A percentile compares a stretch with the other conserved stretches of the same genome.
Conservation (phyloP, 2,113 vertebrate species). For the Cyprinus carpio region DNA sequence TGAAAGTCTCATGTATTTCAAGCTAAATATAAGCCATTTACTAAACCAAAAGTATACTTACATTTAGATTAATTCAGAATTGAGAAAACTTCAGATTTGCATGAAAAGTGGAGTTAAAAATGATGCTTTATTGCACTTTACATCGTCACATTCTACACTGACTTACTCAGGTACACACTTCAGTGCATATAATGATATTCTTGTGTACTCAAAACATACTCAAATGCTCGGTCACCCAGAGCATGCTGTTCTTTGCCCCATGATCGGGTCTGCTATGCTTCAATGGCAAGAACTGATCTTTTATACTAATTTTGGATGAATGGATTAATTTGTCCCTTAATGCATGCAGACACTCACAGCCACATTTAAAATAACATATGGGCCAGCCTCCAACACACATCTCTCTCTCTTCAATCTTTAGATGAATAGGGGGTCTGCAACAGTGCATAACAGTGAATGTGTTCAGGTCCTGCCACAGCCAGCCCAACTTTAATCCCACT, state of each 20-base stretch:
- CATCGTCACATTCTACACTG: background rate
- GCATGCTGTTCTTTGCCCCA: slow-evolving; percentile 66
- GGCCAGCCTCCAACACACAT: slow-evolving; percentile 16
- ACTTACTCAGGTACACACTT: background rate
- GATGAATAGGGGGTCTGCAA: slow-evolving; percentile 96
- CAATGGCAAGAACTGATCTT: slow-evolving; percentile 94
- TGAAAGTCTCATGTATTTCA: background rate
- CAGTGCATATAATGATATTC: slow-evolving; percentile 49
- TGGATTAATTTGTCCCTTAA: slow-evolving; percentile 66
- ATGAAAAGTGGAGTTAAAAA: background rate
- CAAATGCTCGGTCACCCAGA: slow-evolving; percentile 57
- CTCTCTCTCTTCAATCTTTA: slow-evolving; percentile 59
- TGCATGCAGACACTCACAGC: slow-evolving; percentile 41
- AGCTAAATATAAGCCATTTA: background rate
- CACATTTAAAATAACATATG: slow-evolving; percentile 55
- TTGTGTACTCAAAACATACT: slow-evolving; percentile 39
- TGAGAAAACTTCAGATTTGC: background rate
- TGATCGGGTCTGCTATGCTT: slow-evolving; percentile 83
- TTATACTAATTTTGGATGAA: slow-evolving; percentile 99
- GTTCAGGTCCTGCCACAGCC: slow-evolving; percentile 89
- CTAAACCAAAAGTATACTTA: background rate
- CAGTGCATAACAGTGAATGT: slow-evolving; percentile 90
- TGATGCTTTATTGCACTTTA: background rate
- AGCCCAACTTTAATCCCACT: slow-evolving; percentile 99
- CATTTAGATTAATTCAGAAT: background rate